Conservation (phyloP, 2,113 vertebrate genomes). For the Heloderma charlesbogerti region DNA sequence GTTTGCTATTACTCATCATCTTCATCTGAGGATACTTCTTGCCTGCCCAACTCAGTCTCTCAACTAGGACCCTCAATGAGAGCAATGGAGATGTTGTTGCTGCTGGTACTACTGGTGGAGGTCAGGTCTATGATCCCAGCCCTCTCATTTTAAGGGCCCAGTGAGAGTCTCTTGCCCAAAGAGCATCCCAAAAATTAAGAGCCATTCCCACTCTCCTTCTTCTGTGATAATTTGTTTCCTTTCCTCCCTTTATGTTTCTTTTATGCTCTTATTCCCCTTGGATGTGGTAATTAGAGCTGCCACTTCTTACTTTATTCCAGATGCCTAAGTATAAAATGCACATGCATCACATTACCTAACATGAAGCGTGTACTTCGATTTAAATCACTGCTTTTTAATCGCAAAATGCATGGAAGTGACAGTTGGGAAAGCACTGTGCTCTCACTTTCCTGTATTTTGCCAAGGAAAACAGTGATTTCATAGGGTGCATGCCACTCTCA, state of each 20-base stretch:
- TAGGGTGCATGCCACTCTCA: neutral
- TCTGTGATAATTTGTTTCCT: neutral
- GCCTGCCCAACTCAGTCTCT: neutral
- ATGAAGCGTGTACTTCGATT: neutral
- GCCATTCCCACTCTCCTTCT: neutral
- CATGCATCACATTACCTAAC: neutral
- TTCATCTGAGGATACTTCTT: no score
- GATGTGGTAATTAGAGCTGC: neutral
- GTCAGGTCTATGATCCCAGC: neutral
- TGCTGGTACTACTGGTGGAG: neutral
- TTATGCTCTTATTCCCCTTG: neutral
- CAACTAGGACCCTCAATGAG: neutral
- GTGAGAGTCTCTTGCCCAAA: no score
- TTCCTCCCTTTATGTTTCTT: neutral
- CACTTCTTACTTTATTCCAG: neutral
- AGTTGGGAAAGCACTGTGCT: neutral
- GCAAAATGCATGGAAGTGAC: neutral
- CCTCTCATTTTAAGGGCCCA: no score
- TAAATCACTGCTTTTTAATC: neutral
- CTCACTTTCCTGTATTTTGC: neutral
- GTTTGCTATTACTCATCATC: neutral
- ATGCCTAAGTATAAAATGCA: neutral
- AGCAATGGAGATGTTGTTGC: neutral
- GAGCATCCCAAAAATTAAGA: no score
- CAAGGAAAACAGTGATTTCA: neutral